Evolutionary conservation across 2,113 vertebrate genomes (phyloP).

Genomic region (Gobiocypris rarus): DNA sequence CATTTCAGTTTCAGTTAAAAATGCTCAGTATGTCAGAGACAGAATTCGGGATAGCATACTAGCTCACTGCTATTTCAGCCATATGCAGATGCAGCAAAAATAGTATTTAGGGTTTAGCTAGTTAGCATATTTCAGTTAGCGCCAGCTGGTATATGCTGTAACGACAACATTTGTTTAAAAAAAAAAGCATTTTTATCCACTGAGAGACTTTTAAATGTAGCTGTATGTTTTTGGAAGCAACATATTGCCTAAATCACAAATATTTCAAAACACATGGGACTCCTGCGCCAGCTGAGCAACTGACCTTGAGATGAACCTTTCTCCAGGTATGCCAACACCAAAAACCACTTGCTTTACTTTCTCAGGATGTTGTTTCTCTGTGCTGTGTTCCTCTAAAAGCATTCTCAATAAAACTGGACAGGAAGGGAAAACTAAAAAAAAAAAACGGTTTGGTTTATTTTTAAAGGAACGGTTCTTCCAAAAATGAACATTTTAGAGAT

Average conservation of each 20-base stretch:
- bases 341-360: neutral
- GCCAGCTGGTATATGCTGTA: neutral
- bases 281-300: neutral
- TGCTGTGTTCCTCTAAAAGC: neutral
- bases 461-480: neutral
- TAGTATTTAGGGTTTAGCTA: too few relatives aligned
- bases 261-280: neutral
- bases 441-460: conserved; percentile 3
- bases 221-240: neutral
- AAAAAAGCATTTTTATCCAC: neutral
- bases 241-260: neutral
- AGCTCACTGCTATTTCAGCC: neutral
- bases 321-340: neutral
- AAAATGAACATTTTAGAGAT: too few relatives aligned
- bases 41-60: neutral
- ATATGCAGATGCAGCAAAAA: neutral
- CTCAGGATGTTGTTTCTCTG: conserved; percentile 2
- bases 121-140: neutral
- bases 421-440: neutral
- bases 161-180: neutral
- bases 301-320: neutral
- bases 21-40: neutral
- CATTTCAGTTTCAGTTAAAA: neutral
- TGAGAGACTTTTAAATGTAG: neutral
- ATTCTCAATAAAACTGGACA: conserved; percentile 11